phyloP scores from a whole-genome alignment of 2,888 invertebrate species.

The Lycia hirtaria region DNA sequence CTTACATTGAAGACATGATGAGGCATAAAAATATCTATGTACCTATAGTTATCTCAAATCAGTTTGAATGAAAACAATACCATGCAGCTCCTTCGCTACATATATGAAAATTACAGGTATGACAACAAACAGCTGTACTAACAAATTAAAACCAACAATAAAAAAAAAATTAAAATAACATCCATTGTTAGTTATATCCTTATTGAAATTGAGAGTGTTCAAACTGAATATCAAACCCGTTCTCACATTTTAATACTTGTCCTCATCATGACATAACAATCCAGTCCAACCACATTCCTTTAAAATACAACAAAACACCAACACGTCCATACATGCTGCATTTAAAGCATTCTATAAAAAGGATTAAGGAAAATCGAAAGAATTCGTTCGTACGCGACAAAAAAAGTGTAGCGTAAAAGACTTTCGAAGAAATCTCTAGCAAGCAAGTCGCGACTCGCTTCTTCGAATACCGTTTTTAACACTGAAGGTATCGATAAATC shows the following conservation, averaged over 20 bases:
- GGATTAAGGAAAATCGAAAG: constrained; percentile 15
- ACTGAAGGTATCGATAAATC: not conserved
- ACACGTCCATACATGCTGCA: constrained; percentile 19
- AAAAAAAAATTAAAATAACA: not conserved
- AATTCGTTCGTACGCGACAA: constrained; percentile 9
- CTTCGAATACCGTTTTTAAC: not conserved
- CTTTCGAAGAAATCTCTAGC: constrained; percentile 13
- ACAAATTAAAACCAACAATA: no score
- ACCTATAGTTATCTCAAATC: not conserved
- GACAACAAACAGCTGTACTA: no score
- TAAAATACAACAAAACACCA: constrained; percentile 1
- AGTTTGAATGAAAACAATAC: no score
- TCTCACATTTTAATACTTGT: not conserved
- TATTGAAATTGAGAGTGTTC: constrained; percentile 3
- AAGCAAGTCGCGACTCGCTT: constrained; percentile 2
- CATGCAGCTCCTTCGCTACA: no score
- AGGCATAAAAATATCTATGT: no score
- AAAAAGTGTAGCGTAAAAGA: constrained; percentile 17
- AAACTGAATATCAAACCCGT: constrained; percentile 15
- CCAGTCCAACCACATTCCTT: constrained; percentile 15
- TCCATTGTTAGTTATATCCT: constrained; percentile 6
- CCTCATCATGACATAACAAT: constrained; percentile 21
- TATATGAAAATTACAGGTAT: no score
- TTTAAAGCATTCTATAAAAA: not conserved
- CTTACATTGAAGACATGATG: no score